Evolutionary conservation across 1,140 invertebrate species (phyloP).

Genomic region (Sitophilus oryzae): DNA sequence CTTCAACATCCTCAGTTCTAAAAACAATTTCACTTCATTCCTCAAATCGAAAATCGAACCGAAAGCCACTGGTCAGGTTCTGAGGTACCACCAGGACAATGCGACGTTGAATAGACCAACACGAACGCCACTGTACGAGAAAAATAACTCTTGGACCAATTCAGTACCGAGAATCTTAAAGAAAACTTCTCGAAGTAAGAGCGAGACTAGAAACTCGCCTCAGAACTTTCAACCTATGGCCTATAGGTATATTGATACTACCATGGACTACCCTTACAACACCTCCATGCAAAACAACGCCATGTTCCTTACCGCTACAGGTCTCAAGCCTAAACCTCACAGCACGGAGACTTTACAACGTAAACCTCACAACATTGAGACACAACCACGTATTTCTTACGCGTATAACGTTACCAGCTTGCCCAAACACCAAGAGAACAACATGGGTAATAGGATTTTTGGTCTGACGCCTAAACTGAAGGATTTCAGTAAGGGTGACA

Average conservation of each 20-base stretch:
- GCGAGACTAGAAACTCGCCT: constrained; percentile 31
- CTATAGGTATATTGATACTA: constrained; percentile 42
- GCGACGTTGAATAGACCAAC: constrained; percentile 8
- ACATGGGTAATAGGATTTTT: constrained; percentile 40
- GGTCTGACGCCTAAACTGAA: constrained; percentile 42
- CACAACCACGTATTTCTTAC: constrained; percentile 13
- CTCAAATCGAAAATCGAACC: constrained; percentile 18
- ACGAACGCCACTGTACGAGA: constrained; percentile 13
- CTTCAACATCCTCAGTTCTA: constrained; percentile 23
- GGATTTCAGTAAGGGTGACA: constrained; percentile 34
- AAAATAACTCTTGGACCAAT: constrained; percentile 35
- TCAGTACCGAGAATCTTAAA: constrained; percentile 37
- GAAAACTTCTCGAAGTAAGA: constrained; percentile 32
- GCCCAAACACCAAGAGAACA: constrained; percentile 10
- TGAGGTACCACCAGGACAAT: constrained; percentile 7
- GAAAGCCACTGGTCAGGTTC: background rate
- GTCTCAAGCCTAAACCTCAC: constrained; percentile 9
- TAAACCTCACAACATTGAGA: background rate
- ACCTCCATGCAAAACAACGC: constrained; percentile 13
- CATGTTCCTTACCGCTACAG: constrained; percentile 11
- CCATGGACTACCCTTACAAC: constrained; percentile 24
- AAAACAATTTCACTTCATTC: constrained; percentile 22
- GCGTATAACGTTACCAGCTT: constrained; percentile 13
- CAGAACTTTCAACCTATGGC: constrained; percentile 37
- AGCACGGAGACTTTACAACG: background rate